Percentiles rank a stretch among this genome's conserved stretches.
These are phyloP conservation scores for Trichopria drosophilae DNA, from an alignment of 2,888 invertebrate species.

Conservation along the genomic window DNA sequence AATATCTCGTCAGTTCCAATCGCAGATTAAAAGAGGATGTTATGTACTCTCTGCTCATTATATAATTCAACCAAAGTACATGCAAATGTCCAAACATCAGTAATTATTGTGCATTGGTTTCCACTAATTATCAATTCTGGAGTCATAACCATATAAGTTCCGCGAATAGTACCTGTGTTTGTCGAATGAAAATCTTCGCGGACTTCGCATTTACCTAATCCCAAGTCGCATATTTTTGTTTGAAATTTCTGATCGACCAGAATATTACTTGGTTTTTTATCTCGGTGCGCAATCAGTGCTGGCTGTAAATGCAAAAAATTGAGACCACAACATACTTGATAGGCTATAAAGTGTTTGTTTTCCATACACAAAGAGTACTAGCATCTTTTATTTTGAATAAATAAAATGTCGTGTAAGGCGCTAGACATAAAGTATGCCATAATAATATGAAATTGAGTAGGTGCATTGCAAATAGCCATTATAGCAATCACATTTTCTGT, in stretches of 20 bases:
- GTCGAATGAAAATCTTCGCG: not conserved
- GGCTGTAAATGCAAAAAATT: slow-evolving; percentile 18
- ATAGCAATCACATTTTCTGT: slow-evolving; percentile 22
- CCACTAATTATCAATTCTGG: slow-evolving; percentile 11
- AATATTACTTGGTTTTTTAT: slow-evolving; percentile 27
- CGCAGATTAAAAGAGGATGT: not conserved
- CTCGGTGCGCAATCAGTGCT: slow-evolving; percentile 22
- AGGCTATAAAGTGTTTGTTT: slow-evolving; percentile 7
- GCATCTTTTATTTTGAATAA: slow-evolving; percentile 2
- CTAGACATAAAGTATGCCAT: slow-evolving; percentile 27
- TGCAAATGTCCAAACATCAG: slow-evolving; percentile 27
- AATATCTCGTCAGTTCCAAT: too few relatives aligned
- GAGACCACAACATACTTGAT: slow-evolving; percentile 15
- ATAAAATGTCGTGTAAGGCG: slow-evolving; percentile 12
- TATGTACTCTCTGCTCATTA: slow-evolving; percentile 5
- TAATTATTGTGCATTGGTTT: slow-evolving; percentile 2
- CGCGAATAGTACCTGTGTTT: too few relatives aligned
- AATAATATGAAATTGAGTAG: slow-evolving; percentile 19
- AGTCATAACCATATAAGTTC: too few relatives aligned
- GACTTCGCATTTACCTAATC: not conserved
- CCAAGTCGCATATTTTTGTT: slow-evolving; percentile 18
- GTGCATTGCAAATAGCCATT: slow-evolving; percentile 11
- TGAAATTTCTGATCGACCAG: slow-evolving; percentile 10
- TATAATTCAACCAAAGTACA: slow-evolving; percentile 25
- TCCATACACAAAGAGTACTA: slow-evolving; percentile 3